phyloP scores from a whole-genome alignment of 2,113 vertebrate genomes.

The Corydoras sp. region DNA sequence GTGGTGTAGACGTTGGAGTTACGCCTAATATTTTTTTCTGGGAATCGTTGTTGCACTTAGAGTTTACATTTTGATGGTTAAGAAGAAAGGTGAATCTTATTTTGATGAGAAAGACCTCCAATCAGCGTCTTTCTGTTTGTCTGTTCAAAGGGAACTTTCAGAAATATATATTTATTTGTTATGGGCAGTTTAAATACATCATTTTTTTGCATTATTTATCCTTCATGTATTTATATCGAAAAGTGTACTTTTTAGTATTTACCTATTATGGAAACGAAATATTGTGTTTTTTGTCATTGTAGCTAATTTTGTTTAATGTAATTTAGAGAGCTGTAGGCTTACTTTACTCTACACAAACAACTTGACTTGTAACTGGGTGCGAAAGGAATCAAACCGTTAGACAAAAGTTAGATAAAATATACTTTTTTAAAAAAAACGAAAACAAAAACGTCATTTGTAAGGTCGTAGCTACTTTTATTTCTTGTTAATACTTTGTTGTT shows the following conservation, averaged over 20 bases:
- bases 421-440: conserved; percentile 50
- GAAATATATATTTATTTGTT: conserved; percentile 99
- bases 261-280: conserved; percentile 81
- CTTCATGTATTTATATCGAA: conserved; percentile 95
- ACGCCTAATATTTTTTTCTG: conserved; percentile 69
- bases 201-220: conserved; percentile 94
- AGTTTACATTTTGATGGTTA: conserved; percentile 99
- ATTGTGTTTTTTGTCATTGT: conserved; percentile 93
- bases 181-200: conserved; percentile 87
- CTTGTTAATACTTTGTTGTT: conserved; percentile 89
- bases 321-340: conserved; percentile 92
- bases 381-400: conserved; percentile 76
- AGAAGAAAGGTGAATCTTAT: conserved; percentile 76
- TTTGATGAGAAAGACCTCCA: conserved; percentile 77
- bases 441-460: conserved; percentile 22
- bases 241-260: conserved; percentile 94
- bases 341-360: conserved; percentile 87
- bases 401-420: conserved; percentile 83
- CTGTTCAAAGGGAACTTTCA: conserved; percentile 97
- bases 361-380: conserved; percentile 88
- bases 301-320: conserved; percentile 94
- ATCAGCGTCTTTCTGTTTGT: conserved; percentile 78
- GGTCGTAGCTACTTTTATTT: conserved; percentile 86
- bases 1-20: conserved; percentile 60
- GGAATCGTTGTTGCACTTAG: conserved; percentile 98